Conservation (phyloP, 2,888 invertebrate species). For the Empis livida region DNA sequence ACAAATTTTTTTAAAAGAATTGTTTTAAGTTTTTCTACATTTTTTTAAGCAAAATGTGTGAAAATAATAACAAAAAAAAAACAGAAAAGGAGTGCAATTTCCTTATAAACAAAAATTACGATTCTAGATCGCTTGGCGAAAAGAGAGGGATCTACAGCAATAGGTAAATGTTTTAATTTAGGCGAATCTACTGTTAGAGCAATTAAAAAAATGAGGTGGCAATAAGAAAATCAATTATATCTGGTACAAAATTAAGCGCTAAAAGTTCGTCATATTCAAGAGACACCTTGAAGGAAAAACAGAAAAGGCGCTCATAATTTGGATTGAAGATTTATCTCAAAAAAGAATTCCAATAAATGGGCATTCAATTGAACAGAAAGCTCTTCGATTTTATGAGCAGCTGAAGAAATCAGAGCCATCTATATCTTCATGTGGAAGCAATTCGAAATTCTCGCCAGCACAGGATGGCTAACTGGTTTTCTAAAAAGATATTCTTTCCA, state of each 20-base stretch:
- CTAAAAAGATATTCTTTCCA: slow-evolving; percentile 7
- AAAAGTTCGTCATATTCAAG: slow-evolving; percentile 7
- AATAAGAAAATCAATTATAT: slow-evolving; percentile 5
- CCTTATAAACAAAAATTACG: not conserved
- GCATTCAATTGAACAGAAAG: slow-evolving; percentile 7
- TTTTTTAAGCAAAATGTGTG: slow-evolving; percentile 3
- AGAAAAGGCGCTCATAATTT: slow-evolving; percentile 2
- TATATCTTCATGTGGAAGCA: slow-evolving; percentile 7
- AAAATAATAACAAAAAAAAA: slow-evolving; percentile 1
- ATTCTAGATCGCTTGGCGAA: slow-evolving; percentile 1
- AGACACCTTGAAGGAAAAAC: slow-evolving; percentile 5
- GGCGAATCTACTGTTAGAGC: slow-evolving; percentile 13
- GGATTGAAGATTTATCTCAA: slow-evolving; percentile 3
- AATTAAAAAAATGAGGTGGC: slow-evolving; percentile 8
- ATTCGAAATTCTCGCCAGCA: slow-evolving; percentile 5
- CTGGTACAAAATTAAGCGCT: slow-evolving; percentile 5
- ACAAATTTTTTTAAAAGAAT: too few relatives aligned
- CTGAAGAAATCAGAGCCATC: slow-evolving; percentile 6
- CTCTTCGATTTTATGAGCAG: slow-evolving; percentile 8
- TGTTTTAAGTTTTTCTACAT: too few relatives aligned
- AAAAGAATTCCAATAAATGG: slow-evolving; percentile 5
- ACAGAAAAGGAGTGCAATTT: slow-evolving; percentile 5
- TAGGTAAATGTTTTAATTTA: slow-evolving; percentile 12
- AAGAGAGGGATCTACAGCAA: slow-evolving; percentile 11
- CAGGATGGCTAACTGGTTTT: slow-evolving; percentile 5